Evolutionary conservation across 2,113 vertebrate species (phyloP), one percentile per base, ranked within the genome.

Genomic region (Suricata suricatta): DNA sequence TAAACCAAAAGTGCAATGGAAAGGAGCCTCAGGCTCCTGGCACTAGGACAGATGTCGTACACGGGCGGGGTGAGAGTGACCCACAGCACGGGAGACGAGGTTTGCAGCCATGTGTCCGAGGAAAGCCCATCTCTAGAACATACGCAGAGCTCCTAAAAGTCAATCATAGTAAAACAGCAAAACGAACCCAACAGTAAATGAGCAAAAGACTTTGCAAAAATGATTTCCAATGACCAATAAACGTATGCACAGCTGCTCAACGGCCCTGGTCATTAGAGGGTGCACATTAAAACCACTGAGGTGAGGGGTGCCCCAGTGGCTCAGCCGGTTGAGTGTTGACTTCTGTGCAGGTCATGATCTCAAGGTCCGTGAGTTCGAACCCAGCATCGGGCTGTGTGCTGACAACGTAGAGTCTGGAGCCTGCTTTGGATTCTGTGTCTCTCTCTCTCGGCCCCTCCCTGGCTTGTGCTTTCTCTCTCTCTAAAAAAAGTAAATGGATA

Each of bases 21-120:
- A 41, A 66, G 41, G 38, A 35, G 41, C 25, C 10, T 3, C 10
- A 68, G 72, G 12, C 16, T 15, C 4, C 4, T 1, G 17, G 57
- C 3, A 11, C 35, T 8, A 14, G 69, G 69, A 21, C 13, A 5
- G 7, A 57, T 10, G 44, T 3, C 33, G 2, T 17, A 15, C 15
- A n/a, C 19, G n/a, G n/a, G 50, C 44, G 44, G 38, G 16, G 5
- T 41, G 33, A 63, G 68, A 85, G 50, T 44, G 71, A 3, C 68
- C 38, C 27, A 13, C 0, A 2, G 31, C 0, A 2, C 3, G 57
- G 8, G 13, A 44, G 25, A 72, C 23, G 7, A 31, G 69, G 35
- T 4, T n/a, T 19, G 8, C 9, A 11, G 19, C 1, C 3, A 5
- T 6, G 4, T 25, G 2, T 8, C n/a, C 31, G 19, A 81, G 10